phyloP scores from a whole-genome alignment of 2,797 vertebrate genomes.

The Cynopterus sphinx region DNA sequence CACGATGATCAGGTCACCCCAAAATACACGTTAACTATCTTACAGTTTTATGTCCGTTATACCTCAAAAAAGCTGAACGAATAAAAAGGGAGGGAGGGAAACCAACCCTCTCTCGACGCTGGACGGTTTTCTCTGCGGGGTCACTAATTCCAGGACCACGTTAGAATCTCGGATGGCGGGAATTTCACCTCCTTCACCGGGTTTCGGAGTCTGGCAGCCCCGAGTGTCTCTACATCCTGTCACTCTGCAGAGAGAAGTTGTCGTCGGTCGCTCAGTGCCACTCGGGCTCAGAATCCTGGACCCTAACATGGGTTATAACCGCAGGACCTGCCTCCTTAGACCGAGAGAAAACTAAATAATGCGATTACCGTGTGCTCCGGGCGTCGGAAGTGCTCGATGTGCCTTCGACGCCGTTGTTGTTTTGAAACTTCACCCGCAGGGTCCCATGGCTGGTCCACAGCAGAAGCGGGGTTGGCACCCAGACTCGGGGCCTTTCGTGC shows the following conservation, averaged over 20 bases:
- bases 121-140: neutral
- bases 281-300: neutral
- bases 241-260: neutral
- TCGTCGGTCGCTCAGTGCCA: too few relatives aligned
- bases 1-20: neutral
- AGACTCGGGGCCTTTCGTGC: neutral
- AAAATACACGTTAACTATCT: neutral
- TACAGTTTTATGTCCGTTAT: neutral
- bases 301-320: neutral
- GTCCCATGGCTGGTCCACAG: rapidly evolving
- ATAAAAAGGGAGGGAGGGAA: neutral
- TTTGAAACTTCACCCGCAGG: neutral
- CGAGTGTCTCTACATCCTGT: neutral
- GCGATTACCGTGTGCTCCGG: neutral
- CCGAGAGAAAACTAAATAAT: neutral
- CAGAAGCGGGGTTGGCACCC: neutral
- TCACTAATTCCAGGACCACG: neutral
- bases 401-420: neutral
- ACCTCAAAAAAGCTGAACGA: neutral
- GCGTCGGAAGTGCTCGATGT: too few relatives aligned
- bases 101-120: too few relatives aligned
- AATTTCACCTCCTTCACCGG: neutral
- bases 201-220: neutral
- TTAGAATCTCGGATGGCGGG: neutral
- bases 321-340: neutral